These are phyloP conservation scores for Paracentrotus lividus DNA, from an alignment of 53 echinoderm and acorn worm genomes.

Conservation along the genomic window DNA sequence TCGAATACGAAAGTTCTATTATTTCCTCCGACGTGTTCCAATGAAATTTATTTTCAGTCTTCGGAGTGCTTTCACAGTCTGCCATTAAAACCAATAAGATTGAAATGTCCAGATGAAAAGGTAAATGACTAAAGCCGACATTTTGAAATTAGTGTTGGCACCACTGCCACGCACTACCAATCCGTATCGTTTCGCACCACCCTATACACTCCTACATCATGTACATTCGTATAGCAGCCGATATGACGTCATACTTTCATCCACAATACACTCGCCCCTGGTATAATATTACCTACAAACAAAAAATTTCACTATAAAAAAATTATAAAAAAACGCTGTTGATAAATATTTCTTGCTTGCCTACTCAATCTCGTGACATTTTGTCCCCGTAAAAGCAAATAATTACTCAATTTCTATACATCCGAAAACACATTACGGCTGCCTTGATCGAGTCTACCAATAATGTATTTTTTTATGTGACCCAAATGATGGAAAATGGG, in stretches of 20 bases:
- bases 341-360: not conserved
- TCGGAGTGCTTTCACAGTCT: slow-evolving; percentile 20
- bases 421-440: not conserved
- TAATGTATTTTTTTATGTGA: not conserved
- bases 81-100: slow-evolving; percentile 26
- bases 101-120: slow-evolving; percentile 25
- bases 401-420: not conserved
- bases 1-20: not conserved
- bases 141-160: slow-evolving; percentile 37
- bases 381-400: not conserved
- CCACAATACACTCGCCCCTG: not conserved
- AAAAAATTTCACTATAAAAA: not conserved
- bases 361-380: not conserved
- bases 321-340: not conserved
- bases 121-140: slow-evolving; percentile 21
- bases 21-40: not conserved
- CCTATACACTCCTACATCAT: not conserved
- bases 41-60: not conserved
- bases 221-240: not conserved
- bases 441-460: not conserved
- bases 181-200: not conserved
- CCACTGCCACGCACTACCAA: not conserved
- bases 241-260: not conserved
- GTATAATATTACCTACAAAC: not conserved
- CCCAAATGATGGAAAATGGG: not conserved